Evolutionary conservation across 2,113 vertebrate species (phyloP), one percentile per base, ranked within the genome.

Genomic region (Perca fluviatilis): DNA sequence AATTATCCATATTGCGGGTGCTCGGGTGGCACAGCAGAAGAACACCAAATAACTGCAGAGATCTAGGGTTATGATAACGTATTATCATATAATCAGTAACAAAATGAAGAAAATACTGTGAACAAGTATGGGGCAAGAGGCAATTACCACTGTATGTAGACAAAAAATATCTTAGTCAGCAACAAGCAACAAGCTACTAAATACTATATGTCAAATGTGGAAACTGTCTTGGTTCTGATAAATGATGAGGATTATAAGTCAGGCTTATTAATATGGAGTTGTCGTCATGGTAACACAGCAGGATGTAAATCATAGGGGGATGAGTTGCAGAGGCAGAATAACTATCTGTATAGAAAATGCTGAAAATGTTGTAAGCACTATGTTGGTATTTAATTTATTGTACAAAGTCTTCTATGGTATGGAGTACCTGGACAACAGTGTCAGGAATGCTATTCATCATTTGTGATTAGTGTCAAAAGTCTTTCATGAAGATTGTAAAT

Each of bases 281-380:
- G 83, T 77, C 27, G 33, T 58, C 85, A 86, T 77, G 71, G 82
- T 62, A 82, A 87, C 51, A 18, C 60, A 71, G 73, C 63, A n/a
- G 66, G 73, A 68, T 71, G 81, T 76, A 61, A 78, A 70, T 70
- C 6, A 21, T 49, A 43, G 23, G 46, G 60, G 58, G 64, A 76
- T 85, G 58, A 66, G n/a, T 62, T 68, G 57, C 23, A 70, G 50
- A 77, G 53, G 16, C 30, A 64, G 27, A 79, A 74, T 77, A 87
- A 80, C 33, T 77, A 80, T 87, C 51, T 73, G 33, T 57, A 53
- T 15, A 23, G 16, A 56, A 63, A 62, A 43, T 57, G n/a, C n/a
- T 43, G 19, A 57, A 58, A 33, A 73, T 62, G 25, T 56, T 10
- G 23, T 18, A 36, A 58, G 58, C 27, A 19, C 43, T 25, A 25